phyloP scores from a whole-genome alignment of 2,113 vertebrate genomes.

The Tretioscincus oriximinensis region DNA sequence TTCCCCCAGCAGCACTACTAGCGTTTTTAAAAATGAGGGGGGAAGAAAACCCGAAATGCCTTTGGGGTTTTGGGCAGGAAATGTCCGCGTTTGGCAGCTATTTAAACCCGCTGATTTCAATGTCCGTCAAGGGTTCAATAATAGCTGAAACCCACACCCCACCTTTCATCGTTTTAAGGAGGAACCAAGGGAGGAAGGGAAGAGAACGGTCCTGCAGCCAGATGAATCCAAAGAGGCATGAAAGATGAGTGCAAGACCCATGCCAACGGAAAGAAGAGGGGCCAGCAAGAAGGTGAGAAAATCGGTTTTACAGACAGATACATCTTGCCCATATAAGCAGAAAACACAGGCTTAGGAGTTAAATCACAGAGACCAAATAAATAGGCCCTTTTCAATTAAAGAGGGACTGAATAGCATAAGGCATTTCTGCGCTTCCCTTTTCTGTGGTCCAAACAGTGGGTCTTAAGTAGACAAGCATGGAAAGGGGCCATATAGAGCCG shows the following conservation, averaged over 20 bases:
- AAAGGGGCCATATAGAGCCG: too few relatives aligned
- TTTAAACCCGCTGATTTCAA: conserved; percentile 49
- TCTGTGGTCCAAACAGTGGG: too few relatives aligned
- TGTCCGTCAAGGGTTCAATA: conserved; percentile 28
- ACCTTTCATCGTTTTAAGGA: background rate
- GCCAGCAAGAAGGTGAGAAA: background rate
- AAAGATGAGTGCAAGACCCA: background rate
- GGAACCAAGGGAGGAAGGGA: conserved; percentile 25
- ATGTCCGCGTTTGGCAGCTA: conserved; percentile 54
- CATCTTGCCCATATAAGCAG: background rate
- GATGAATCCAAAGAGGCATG: background rate
- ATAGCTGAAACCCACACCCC: conserved; percentile 20
- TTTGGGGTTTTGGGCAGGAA: conserved; percentile 41
- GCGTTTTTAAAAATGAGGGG: conserved; percentile 1
- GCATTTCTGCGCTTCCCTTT: too few relatives aligned
- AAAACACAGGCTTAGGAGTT: background rate
- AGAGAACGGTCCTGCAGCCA: conserved; percentile 4
- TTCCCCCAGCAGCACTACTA: background rate
- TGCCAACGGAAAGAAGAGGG: background rate
- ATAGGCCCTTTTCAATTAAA: background rate
- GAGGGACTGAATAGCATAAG: too few relatives aligned
- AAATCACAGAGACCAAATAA: background rate
- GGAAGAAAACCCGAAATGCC: conserved; percentile 14
- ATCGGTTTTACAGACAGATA: background rate
- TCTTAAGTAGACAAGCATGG: too few relatives aligned